Evolutionary conservation across 2,113 vertebrate species (phyloP).

Genomic region (Phaethon lepturus): DNA sequence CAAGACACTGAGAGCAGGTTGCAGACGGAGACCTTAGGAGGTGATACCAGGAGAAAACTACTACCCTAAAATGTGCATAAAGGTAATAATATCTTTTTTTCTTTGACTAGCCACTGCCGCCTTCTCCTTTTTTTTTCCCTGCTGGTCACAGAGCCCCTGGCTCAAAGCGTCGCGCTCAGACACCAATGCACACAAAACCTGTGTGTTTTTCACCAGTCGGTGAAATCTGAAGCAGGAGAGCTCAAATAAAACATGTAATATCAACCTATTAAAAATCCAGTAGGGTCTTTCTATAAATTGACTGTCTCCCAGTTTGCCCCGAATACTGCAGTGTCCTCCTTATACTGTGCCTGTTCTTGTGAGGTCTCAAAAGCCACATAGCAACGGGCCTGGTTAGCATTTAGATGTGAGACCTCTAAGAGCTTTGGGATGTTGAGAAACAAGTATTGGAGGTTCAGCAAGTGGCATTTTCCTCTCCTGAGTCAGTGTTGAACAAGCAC

Average conservation of each 20-base stretch:
- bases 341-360: not conserved
- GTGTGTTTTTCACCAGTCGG: not conserved
- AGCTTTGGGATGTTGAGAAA: slow-evolving; percentile 30
- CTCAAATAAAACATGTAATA: not conserved
- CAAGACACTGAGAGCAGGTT: not conserved
- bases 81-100: not conserved
- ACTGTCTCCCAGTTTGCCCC: not conserved
- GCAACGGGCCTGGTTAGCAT: not conserved
- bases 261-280: not conserved
- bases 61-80: not conserved
- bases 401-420: slow-evolving; percentile 13
- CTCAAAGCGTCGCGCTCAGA: not conserved
- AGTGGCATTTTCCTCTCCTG: slow-evolving; percentile 37
- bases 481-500: not conserved
- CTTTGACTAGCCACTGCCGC: not conserved
- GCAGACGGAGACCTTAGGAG: not conserved
- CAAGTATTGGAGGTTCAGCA: not conserved
- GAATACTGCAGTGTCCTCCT: accelerated
- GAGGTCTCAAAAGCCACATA: not conserved
- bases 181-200: not conserved
- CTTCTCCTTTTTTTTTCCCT: not conserved
- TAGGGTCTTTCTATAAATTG: not conserved
- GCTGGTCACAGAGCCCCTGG: not conserved
- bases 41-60: not conserved
- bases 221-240: not conserved